Percentiles rank a stretch among this genome's conserved stretches.
Conservation (phyloP, 2,888 invertebrate species). For the Eustalomyia histrio region DNA sequence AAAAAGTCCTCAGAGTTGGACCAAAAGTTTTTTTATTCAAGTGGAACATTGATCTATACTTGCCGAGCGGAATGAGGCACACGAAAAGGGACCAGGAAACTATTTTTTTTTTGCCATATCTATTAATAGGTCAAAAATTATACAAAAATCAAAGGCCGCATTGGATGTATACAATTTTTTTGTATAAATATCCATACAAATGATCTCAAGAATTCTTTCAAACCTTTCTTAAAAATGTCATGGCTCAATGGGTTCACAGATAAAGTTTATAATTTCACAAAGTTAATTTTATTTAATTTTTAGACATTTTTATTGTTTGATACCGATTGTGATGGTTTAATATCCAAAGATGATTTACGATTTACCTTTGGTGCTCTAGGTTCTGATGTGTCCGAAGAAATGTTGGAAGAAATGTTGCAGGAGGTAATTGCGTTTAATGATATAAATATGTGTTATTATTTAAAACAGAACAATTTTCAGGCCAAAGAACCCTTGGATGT, state of each 20-base stretch:
- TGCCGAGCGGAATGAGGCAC: too few relatives aligned
- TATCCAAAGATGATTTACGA: constrained; percentile 83
- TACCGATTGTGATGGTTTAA: constrained; percentile 84
- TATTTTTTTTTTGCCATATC: too few relatives aligned
- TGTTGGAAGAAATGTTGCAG: constrained; percentile 83
- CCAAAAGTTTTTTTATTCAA: too few relatives aligned
- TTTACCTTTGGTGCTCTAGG: constrained; percentile 83
- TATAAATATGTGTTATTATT: not conserved
- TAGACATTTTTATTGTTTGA: constrained; percentile 85
- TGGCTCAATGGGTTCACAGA: not conserved
- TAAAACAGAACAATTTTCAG: constrained; percentile 65
- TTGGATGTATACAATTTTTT: too few relatives aligned
- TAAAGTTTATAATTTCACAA: not conserved
- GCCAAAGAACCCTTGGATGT: constrained; percentile 83
- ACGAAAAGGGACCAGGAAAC: too few relatives aligned
- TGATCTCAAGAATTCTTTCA: too few relatives aligned
- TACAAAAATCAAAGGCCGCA: too few relatives aligned
- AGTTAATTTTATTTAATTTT: not conserved
- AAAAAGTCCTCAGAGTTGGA: too few relatives aligned
- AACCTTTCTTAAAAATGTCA: not conserved
- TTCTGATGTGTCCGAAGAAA: constrained; percentile 81
- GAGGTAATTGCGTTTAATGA: constrained; percentile 79
- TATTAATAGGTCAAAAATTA: too few relatives aligned
- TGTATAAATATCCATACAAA: too few relatives aligned
- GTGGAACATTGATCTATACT: too few relatives aligned